Base-by-base conservation (phyloP, 2,113 vertebrate genomes). In the Trogon melanurus region DNA sequence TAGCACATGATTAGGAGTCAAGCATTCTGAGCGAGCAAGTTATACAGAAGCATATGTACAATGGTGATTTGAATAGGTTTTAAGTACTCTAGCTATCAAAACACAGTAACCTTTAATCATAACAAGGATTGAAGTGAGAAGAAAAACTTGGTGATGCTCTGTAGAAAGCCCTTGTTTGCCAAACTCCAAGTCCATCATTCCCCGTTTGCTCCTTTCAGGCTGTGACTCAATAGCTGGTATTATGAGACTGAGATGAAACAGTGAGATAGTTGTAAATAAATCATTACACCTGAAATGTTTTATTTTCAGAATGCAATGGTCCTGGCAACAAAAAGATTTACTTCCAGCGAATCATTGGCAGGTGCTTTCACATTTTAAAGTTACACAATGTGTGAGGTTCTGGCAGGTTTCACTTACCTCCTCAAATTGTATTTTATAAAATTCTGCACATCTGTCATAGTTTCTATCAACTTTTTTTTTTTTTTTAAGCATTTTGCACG, bases 1-100 rank as follows among this genome's bases (percentile, higher is more conserved):
- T 95, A 91, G 62, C 45, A 85, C 34, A 58, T 93, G 93, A 95
- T 95, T 95, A 87, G 87, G 62, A 91, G 66, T 93, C 89, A 89
- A 94, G 54, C 62, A 73, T 91, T 87, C 58, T 65, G 74, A 89
- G n/a, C 30, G 36, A 91, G 61, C 58, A 65, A 73, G 81, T 85
- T 91, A 79, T 32, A 56, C 12, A 82, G 81, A 85, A 81, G 53
- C 47, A 70, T 89, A 89, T 82, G 89, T 88, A 81, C 78, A 69
- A 29, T 5, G 72, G 27, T 4, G 30, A 82, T 96, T 91, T 94
- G 85, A 95, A 94, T 89, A 87, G 53, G 61, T 87, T 95, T 96
- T 87, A 81, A 16, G 10, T 91, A 85, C 30, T 89, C 23, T n/a
- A 70, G 57, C 62, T 89, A 93, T 91, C 81, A 91, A 91, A 85